Evolutionary conservation across 1,140 invertebrate species (phyloP), one percentile per base, ranked within the genome.

Genomic region (Heliothis virescens): DNA sequence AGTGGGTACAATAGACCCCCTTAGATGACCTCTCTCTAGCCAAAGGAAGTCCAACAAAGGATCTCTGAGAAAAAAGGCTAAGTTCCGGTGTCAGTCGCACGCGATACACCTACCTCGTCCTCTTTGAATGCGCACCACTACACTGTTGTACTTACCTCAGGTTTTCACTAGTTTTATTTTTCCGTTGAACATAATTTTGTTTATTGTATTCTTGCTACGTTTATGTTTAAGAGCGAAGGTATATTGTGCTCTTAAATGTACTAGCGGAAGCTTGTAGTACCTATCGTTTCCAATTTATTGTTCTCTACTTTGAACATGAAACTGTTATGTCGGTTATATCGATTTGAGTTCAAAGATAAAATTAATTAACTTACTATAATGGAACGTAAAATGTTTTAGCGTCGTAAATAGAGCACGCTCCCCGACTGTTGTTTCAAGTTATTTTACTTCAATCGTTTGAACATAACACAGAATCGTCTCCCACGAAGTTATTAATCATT

Each of bases 31-130:
- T 50, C 83, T 83, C 81, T 73, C 60, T 73, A 77, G 80, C 83
- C 83, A 83, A 84, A 89, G 88, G 89, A 89, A 90, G 84, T 86
- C 85, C 80, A 82, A 91, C 87, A 89, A 92, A 90, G 84, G 88
- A 86, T 74, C 63, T 62, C 65, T 59, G 84, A 85, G 85, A 88
- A 87, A 92, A 90, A 90, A 88, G 65, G 87, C 86, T 85, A 83
- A 80, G 87, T 89, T 92, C 89, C 91, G 86, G 85, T 90, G 90
- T 89, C 87, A 88, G 84, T 65, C 80, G 79, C 87, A 91, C 85
- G 86, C 73, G 59, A 76, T 52, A 52, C 59, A 50, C 13, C 21
- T n/a, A n/a, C 50, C 50, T 50, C n/a, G n/a, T 26, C 41, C n/a
- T 41, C 48, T 76, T 63, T 76, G 73, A 76, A 76, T 63, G 72